Evolutionary conservation across 1,140 invertebrate genomes (phyloP), one percentile per base, ranked within the genome.

Genomic region (Brachionus sp.): DNA sequence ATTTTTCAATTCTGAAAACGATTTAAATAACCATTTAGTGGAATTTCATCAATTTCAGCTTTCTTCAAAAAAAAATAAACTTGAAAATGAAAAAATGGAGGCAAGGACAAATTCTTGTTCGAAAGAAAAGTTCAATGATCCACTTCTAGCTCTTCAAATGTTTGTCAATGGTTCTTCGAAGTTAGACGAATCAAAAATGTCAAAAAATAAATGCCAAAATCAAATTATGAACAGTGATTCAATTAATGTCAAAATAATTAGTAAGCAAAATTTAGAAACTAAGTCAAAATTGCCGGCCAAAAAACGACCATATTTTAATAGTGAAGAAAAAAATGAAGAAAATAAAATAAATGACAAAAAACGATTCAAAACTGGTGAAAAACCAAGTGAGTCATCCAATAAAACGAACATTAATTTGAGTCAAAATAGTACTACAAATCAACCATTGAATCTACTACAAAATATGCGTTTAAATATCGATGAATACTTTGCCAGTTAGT

Each of bases 401-500:
- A 13, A 33, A 13, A 68, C 2, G 33, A 19, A 68, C 13, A 6
- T n/a, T 33, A 33, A 13, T 37, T 68, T 37, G 35, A 7, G 13
- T 35, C 10, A 68, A 13, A 68, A 9, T 33, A 68, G 13, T 3
- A 35, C 16, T 13, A 35, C 64, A 3, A 46, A 46, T 46, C 70
- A 75, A 39, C 70, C 70, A 13, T 46, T 75, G 13, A 42, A 75
- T 33, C 44, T 75, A n/a, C 23, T 75, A n/a, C 70, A 75, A 46
- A 75, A 75, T 46, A 75, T 75, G 70, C 70, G 70, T 3, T 46
- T 75, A 39, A 75, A 75, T 75, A 46, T 75, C 25, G 70, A 75
- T 19, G 42, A 75, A 13, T 75, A 75, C 29, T 75, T 75, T 75
- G 16, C 39, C 9, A 39, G 10, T 75, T 75, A 37, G 35, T 68